Conservation (phyloP, 2,888 invertebrate species). For the Oscheius sp. region DNA sequence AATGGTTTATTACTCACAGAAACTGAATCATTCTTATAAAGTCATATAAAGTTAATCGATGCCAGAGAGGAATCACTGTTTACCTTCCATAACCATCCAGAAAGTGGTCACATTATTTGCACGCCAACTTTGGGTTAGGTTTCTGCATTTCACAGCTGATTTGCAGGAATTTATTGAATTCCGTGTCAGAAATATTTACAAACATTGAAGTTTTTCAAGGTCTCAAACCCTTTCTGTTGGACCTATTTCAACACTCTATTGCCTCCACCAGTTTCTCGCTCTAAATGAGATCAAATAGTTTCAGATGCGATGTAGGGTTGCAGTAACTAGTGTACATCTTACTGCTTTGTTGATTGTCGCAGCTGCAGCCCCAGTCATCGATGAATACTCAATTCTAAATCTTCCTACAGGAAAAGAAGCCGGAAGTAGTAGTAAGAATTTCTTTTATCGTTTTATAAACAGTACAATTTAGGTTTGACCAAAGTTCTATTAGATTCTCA, state of each 20-base stretch:
- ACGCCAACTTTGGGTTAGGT: not conserved
- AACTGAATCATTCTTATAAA: not conserved
- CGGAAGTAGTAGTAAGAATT: not conserved
- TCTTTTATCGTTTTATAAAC: not conserved
- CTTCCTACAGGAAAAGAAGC: constrained; percentile 16
- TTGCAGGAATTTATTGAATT: not conserved
- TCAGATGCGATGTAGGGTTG: constrained; percentile 22
- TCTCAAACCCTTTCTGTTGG: not conserved
- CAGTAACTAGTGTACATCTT: not conserved
- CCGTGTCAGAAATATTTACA: not conserved
- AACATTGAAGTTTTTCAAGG: not conserved
- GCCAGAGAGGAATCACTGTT: constrained; percentile 7
- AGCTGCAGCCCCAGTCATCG: constrained; percentile 15
- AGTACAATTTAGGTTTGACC: constrained; percentile 10
- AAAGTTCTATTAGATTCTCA: constrained; percentile 4
- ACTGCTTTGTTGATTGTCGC: not conserved
- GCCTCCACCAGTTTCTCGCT: no score
- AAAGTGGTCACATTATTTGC: constrained; percentile 24
- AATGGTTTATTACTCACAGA: not conserved
- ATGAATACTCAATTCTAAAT: constrained; percentile 26
- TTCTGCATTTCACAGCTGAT: not conserved
- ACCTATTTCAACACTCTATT: no score
- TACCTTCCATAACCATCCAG: constrained; percentile 28
- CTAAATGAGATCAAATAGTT: not conserved
- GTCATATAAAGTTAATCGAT: constrained; percentile 6